Evolutionary conservation across 2,113 vertebrate genomes (phyloP), one percentile per base, ranked within the genome.

Genomic region (Thomomys bottae): DNA sequence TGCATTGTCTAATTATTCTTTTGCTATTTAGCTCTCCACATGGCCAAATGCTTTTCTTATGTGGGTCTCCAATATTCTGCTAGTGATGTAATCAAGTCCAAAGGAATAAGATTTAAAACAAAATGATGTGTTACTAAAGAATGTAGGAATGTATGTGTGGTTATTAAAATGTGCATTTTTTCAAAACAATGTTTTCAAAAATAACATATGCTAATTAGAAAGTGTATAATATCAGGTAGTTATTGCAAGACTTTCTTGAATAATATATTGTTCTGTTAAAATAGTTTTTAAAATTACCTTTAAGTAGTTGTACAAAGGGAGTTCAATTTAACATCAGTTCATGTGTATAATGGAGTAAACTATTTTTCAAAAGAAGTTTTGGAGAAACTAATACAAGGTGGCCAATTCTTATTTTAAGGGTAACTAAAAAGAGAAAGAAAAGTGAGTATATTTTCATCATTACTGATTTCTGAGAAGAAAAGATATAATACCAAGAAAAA

Each of bases 401-500:
- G 32, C 14, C 36, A 38, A 75, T 30, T 89, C 15, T 94, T 89
- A 36, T 34, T 67, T 36, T 84, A 45, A 89, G 57, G 24, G 40
- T 17, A 84, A 57, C 84, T 80, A 57, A 5, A 87, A 88, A 30
- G 28, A 82, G 66, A 88, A 79, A 14, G 45, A 78, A 64, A 36
- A 18, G n/a, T 36, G 3, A 94, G 80, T 24, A 28, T 83, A 68
- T 28, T 54, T 79, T 92, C 91, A 67, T 49, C 64, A 30, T 49
- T 6, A 38, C 77, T 24, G 76, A 23, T 80, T 61, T 93, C 57
- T 89, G 89, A 87, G 72, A 71, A 87, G 72, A 73, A 92, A 92
- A 26, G 26, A 30, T 75, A 81, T 34, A 36, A 49, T 59, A n/a
- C n/a, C n/a, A 38, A 34, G 68, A 54, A 30, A 86, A 80, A 11